Percentiles rank a stretch among this genome's conserved stretches.
These are phyloP conservation scores for Drepanosiphum platanoidis DNA, from an alignment of 2,888 invertebrate genomes.

Conservation along the genomic window DNA sequence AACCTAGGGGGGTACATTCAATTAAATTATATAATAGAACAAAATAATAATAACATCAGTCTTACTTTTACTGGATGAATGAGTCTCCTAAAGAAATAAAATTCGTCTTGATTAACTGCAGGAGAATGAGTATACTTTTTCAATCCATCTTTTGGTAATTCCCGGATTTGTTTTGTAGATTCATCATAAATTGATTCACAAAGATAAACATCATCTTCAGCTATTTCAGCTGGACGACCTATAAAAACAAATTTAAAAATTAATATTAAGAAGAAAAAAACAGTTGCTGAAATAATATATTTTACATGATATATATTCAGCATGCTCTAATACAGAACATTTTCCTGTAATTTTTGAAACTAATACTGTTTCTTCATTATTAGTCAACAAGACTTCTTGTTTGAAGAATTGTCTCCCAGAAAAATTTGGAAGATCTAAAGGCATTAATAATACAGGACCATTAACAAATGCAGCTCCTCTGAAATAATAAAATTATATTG, in stretches of 20 bases:
- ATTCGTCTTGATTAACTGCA: conserved; percentile 91
- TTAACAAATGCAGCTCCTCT: conserved; percentile 91
- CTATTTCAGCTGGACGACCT: conserved; percentile 93
- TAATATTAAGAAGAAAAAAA: background rate
- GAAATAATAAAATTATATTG: conserved; percentile 66
- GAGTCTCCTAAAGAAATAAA: conserved; percentile 80
- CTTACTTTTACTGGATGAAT: conserved; percentile 75
- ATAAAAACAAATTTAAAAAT: conserved; percentile 55
- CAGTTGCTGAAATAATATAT: conserved; percentile 64
- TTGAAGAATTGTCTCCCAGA: conserved; percentile 86
- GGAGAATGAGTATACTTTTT: conserved; percentile 84
- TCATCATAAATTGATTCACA: conserved; percentile 94
- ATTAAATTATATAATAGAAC: background rate
- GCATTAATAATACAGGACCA: conserved; percentile 92
- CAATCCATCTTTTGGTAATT: conserved; percentile 76
- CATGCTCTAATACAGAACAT: conserved; percentile 89
- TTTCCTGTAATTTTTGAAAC: conserved; percentile 90
- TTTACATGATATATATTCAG: conserved; percentile 88
- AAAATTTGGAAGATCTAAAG: conserved; percentile 85
- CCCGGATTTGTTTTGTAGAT: conserved; percentile 80
- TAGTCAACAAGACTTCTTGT: conserved; percentile 91
- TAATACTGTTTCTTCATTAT: conserved; percentile 90
- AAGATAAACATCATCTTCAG: conserved; percentile 90
- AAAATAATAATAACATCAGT: background rate
- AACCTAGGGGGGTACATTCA: background rate